phyloP scores from a whole-genome alignment of 2,888 invertebrate genomes.

The Parnassius smintheus region DNA sequence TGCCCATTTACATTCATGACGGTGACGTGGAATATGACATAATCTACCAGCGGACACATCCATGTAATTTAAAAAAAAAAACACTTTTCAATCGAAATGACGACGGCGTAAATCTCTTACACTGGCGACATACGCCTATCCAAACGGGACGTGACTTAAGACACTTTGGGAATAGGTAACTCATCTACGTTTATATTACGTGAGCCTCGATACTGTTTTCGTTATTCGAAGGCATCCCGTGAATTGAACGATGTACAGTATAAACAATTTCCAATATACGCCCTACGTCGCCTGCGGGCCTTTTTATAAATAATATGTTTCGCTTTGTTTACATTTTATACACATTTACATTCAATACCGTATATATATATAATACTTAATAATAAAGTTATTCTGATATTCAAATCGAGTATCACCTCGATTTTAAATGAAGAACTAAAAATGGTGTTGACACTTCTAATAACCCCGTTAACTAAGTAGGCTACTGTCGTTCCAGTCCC shows the following conservation, averaged over 20 bases:
- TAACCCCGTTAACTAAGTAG: too few species aligned
- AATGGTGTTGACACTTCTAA: too few species aligned
- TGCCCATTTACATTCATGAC: constrained; percentile 39
- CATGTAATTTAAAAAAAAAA: constrained; percentile 36
- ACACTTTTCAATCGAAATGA: constrained; percentile 40
- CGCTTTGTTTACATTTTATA: too few species aligned
- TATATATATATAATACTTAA: too few species aligned
- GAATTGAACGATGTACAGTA: constrained; percentile 23
- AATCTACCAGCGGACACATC: constrained; percentile 33
- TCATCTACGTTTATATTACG: constrained; percentile 22
- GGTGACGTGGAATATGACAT: constrained; percentile 36
- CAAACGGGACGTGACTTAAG: constrained; percentile 27
- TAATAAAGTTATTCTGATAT: too few species aligned
- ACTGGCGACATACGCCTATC: constrained; percentile 11
- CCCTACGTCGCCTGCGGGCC: constrained; percentile 15
- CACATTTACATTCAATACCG: too few species aligned
- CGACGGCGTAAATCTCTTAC: constrained; percentile 36
- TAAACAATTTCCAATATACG: constrained; percentile 25
- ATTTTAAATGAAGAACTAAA: too few species aligned
- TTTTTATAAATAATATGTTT: constrained; percentile 5
- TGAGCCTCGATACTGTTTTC: constrained; percentile 19
- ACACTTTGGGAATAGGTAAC: constrained; percentile 23
- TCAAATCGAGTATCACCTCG: too few species aligned
- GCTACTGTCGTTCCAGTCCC: too few species aligned
- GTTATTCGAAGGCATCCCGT: constrained; percentile 22